Conservation (phyloP, 2,888 invertebrate genomes). For the Limnephilus rhombicus region DNA sequence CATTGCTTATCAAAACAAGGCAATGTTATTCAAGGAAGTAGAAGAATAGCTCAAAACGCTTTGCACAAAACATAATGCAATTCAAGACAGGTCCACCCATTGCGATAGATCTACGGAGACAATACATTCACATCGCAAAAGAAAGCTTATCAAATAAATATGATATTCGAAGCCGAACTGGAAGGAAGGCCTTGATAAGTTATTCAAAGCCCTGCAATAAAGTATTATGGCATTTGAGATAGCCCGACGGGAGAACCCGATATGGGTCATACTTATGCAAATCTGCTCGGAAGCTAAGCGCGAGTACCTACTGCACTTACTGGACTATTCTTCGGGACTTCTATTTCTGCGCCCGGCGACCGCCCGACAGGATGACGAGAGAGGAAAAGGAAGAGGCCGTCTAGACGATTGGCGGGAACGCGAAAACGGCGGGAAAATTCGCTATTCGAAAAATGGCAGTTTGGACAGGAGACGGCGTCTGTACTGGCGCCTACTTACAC, state of each 20-base stretch:
- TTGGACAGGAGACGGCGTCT: conserved; percentile 35
- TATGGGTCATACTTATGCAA: conserved; percentile 48
- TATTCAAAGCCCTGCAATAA: background rate
- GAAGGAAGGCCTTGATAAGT: background rate
- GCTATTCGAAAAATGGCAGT: conserved; percentile 42
- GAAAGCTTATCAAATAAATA: background rate
- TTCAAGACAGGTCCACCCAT: background rate
- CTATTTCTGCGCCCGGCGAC: conserved; percentile 50
- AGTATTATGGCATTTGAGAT: background rate
- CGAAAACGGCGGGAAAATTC: conserved; percentile 43
- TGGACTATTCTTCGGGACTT: conserved; percentile 2
- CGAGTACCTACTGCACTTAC: background rate
- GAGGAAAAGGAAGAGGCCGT: conserved; percentile 47
- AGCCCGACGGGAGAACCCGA: background rate
- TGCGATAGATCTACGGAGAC: background rate
- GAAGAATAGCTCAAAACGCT: background rate
- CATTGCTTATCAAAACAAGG: background rate
- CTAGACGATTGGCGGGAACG: conserved; percentile 55
- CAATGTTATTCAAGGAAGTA: background rate
- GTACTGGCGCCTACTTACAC: conserved; percentile 41
- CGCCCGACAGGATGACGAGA: conserved; percentile 31
- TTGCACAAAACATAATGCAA: background rate
- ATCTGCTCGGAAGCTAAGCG: conserved; percentile 15
- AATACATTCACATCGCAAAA: background rate
- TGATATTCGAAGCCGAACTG: background rate